phyloP scores from a whole-genome alignment of 2,888 invertebrate species.

The Spodoptera exigua region DNA sequence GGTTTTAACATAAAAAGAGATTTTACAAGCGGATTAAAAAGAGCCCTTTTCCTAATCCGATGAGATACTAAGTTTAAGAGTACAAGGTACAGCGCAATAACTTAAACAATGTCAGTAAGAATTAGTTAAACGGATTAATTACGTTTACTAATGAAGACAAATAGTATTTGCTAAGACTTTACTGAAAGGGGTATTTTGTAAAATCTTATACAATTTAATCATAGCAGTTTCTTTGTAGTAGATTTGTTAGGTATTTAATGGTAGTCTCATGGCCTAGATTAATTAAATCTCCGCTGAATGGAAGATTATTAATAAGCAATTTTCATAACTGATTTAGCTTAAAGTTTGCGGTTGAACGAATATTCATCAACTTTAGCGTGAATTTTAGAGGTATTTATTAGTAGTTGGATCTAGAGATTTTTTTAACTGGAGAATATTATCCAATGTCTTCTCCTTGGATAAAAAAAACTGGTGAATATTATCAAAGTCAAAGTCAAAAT shows the following conservation, averaged over 20 bases:
- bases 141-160: conserved; percentile 55
- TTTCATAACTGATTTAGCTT: background rate
- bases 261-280: background rate
- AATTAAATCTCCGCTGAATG: background rate
- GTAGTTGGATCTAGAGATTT: too few species aligned
- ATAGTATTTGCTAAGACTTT: conserved; percentile 50
- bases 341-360: background rate
- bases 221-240: background rate
- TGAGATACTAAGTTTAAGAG: conserved; percentile 46
- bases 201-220: conserved; percentile 6
- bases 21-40: conserved; percentile 40
- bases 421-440: too few species aligned
- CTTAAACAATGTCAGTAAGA: conserved; percentile 53
- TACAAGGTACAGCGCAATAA: conserved; percentile 50
- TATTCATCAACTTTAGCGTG: too few species aligned
- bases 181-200: conserved; percentile 24
- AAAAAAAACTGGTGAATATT: too few species aligned
- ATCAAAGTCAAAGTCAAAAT: too few species aligned
- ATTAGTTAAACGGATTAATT: conserved; percentile 56
- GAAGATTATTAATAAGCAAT: background rate
- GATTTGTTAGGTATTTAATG: conserved; percentile 1
- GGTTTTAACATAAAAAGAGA: too few species aligned
- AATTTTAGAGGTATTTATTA: too few species aligned
- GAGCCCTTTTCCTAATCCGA: conserved; percentile 30
- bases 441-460: too few species aligned